Conservation (phyloP, 2,888 invertebrate genomes). For the Tipula vernalis region DNA sequence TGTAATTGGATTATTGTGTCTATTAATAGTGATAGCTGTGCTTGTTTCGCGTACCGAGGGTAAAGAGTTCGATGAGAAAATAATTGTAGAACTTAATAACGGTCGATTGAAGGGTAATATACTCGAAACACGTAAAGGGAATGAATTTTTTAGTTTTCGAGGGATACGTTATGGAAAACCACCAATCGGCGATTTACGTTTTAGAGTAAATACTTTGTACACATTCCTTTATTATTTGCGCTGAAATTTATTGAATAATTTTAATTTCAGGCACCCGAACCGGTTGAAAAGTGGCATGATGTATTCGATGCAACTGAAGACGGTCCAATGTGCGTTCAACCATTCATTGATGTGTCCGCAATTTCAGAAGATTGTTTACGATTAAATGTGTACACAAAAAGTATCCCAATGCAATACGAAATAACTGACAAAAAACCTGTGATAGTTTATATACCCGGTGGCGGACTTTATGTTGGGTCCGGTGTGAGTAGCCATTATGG, state of each 20-base stretch:
- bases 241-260: neutral
- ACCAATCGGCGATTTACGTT: constrained; percentile 32
- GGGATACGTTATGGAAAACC: constrained; percentile 37
- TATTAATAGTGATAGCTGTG: neutral
- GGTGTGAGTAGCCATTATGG: constrained; percentile 22
- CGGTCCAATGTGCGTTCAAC: constrained; percentile 31
- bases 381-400: constrained; percentile 45
- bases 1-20: neutral
- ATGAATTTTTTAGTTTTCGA: constrained; percentile 35
- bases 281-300: constrained; percentile 27
- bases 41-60: neutral
- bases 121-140: constrained; percentile 32
- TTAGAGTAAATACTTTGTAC: constrained; percentile 29
- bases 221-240: too few relatives aligned
- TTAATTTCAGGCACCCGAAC: constrained; percentile 22
- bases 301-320: constrained; percentile 33
- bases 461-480: constrained; percentile 22
- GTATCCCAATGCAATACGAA: neutral
- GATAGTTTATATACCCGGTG: constrained; percentile 28
- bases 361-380: constrained; percentile 51
- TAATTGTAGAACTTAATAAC: constrained; percentile 18
- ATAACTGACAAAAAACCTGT: constrained; percentile 19
- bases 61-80: constrained; percentile 17
- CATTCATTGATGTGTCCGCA: neutral
- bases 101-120: constrained; percentile 34